phyloP scores from a whole-genome alignment of 2,797 vertebrate genomes.

The Novumbra hubbsi region DNA sequence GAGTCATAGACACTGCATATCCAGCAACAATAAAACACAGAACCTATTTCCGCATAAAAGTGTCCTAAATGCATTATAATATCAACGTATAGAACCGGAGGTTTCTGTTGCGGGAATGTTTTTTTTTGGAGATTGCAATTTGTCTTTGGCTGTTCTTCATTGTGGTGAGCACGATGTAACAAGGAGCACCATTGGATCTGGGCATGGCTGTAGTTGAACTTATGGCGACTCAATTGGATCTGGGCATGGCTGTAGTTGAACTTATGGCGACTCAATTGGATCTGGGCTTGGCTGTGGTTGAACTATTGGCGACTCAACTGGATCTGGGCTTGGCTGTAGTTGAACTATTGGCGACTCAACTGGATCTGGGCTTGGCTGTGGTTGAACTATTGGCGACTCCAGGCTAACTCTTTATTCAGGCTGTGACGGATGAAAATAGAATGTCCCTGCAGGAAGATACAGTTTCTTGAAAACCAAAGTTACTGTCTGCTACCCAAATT shows the following conservation, averaged over 20 bases:
- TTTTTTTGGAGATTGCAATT: constrained; percentile 38
- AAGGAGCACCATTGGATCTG: constrained; percentile 19
- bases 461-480: constrained; percentile 7
- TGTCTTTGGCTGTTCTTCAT: constrained; percentile 11
- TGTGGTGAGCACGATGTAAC: neutral
- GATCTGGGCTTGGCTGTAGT: constrained; percentile 32
- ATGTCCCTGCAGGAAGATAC: neutral
- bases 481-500: constrained; percentile 6
- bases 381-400: too few species aligned
- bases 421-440: constrained; percentile 8
- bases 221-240: constrained; percentile 26
- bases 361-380: too few species aligned
- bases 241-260: constrained; percentile 36
- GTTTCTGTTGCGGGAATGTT: constrained; percentile 6
- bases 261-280: constrained; percentile 28
- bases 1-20: constrained; percentile 34
- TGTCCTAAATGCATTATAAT: constrained; percentile 19
- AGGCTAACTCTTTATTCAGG: constrained; percentile 21
- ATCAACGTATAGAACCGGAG: neutral
- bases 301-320: constrained; percentile 25
- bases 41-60: constrained; percentile 43
- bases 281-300: constrained; percentile 35
- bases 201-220: constrained; percentile 37
- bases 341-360: constrained; percentile 30
- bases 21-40: constrained; percentile 40